Evolutionary conservation across 1,140 invertebrate species (phyloP), one percentile per base, ranked within the genome.

Genomic region (Lordiphosa mommai): DNA sequence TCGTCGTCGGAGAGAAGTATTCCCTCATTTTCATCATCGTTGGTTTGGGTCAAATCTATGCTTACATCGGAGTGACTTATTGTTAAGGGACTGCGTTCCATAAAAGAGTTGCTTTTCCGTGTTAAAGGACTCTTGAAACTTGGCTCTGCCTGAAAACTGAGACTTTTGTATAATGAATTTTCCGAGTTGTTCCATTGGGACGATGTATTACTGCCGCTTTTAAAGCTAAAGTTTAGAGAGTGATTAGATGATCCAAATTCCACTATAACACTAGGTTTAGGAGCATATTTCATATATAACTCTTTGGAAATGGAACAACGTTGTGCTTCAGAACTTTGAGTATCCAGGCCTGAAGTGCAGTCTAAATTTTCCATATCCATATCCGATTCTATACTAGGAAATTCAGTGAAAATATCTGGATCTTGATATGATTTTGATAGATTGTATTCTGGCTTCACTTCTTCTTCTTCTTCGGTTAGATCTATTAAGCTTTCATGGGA

Each of bases 1-100:
- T 88, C 87, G 47, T 88, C 87, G 53, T 88, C 87, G 1, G 87
- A 88, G 5, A 88, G 57, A 9, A 88, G 13, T 2, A 79, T 70
- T 4, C 69, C 68, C 10, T 61, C 60, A 16, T 49, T 36, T 23
- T 74, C 65, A 14, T 60, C 43, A 20, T 60, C 36, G n/a, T 57
- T 68, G 16, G 77, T 61, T 37, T 80, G 58, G 0, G 73, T 87
- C 13, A 80, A 50, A 40, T 85, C 70, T 27, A 76, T 67, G 53
- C 80, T 72, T 2, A 40, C 50, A 46, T 72, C 55, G 0, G 71
- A 80, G 1, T 51, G 34, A 37, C 12, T 14, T 13, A 30, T 44
- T 7, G 9, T 49, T 1, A 23, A 20, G 0, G 38, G 30, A 0
- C 33, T 50, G 2, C 9, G 32, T 4, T 61, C 52, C 1, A 14